Conservation (phyloP, 2,113 vertebrate species). For the Oxyruncus cristatus region DNA sequence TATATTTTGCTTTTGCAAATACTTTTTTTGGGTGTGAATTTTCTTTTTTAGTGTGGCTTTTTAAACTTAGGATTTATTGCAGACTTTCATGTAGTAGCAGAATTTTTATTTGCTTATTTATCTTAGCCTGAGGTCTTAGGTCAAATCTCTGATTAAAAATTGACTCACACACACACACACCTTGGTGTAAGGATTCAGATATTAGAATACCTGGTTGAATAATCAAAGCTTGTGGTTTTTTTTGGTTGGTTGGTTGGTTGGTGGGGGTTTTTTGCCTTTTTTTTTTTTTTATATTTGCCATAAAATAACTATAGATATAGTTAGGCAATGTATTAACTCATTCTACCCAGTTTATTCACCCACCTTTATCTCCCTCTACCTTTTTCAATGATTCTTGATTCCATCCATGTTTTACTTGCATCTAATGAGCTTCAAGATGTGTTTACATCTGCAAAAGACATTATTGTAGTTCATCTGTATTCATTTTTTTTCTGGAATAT, state of each 20-base stretch:
- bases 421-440: neutral
- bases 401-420: fast-evolving
- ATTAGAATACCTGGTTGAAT: neutral
- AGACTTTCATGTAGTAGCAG: neutral
- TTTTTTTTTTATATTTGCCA: neutral
- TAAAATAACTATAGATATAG: neutral
- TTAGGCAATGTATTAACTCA: neutral
- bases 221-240: neutral
- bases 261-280: too few species aligned
- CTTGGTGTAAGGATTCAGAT: neutral
- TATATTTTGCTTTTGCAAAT: neutral
- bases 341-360: neutral
- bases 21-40: fast-evolving
- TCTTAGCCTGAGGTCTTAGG: neutral
- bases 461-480: neutral
- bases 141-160: neutral
- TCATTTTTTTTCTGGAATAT: neutral
- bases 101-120: neutral
- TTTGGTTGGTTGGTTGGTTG: too few species aligned
- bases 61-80: conserved; percentile 34
- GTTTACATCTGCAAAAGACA: neutral
- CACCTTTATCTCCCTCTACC: neutral
- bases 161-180: fast-evolving
- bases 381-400: neutral
- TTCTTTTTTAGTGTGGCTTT: neutral